Conservation (phyloP, 2,888 invertebrate species). For the Platerodrilus igneus region DNA sequence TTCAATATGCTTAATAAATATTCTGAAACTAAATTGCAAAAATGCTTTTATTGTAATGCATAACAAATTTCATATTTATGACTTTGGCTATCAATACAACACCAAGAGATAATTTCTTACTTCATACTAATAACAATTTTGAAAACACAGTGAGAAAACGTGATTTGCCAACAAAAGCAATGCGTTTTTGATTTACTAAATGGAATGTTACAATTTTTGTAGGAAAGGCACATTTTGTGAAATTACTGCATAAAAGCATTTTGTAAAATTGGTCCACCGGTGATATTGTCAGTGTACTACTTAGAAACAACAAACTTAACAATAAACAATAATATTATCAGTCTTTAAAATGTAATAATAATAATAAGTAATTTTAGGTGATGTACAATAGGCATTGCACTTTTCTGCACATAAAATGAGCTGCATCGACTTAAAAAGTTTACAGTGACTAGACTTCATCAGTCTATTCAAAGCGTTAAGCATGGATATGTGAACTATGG, state of each 20-base stretch:
- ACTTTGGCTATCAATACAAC: constrained; percentile 14
- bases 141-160: constrained; percentile 20
- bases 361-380: constrained; percentile 26
- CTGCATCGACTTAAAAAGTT: constrained; percentile 33
- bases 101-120: constrained; percentile 7
- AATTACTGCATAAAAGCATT: constrained; percentile 21
- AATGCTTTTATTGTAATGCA: too few relatives aligned
- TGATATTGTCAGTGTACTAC: constrained; percentile 18
- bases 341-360: constrained; percentile 32
- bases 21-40: constrained; percentile 21
- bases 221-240: constrained; percentile 39
- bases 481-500: constrained; percentile 36
- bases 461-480: constrained; percentile 39
- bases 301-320: constrained; percentile 27
- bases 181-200: constrained; percentile 3
- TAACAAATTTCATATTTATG: constrained; percentile 10
- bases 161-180: constrained; percentile 15
- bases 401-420: constrained; percentile 33
- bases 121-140: constrained; percentile 9
- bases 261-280: constrained; percentile 37
- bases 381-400: constrained; percentile 39
- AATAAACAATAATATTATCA: constrained; percentile 30
- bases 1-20: constrained; percentile 22
- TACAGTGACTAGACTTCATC: constrained; percentile 39
- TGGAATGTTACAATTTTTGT: constrained; percentile 25